phyloP scores from a whole-genome alignment of 2,888 invertebrate species.

The Pandemis corylana region DNA sequence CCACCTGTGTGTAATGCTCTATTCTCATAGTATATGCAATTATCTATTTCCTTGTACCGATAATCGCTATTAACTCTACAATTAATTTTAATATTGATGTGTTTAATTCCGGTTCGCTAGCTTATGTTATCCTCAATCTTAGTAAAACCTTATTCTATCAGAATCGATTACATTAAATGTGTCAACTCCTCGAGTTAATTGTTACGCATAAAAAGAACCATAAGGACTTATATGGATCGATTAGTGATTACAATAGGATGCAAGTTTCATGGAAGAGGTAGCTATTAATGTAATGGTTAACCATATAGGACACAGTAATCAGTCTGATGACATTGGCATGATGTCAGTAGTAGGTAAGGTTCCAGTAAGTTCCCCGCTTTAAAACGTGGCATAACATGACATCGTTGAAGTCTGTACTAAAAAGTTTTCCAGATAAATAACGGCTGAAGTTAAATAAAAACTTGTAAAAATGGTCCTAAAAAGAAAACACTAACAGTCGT shows the following conservation, averaged over 20 bases:
- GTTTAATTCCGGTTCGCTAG: conserved; percentile 60
- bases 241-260: conserved; percentile 14
- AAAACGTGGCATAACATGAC: background rate
- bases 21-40: conserved; percentile 62
- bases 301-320: conserved; percentile 12
- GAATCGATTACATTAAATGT: background rate
- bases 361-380: background rate
- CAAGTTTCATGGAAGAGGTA: conserved; percentile 23
- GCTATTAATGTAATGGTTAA: conserved; percentile 20
- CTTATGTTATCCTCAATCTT: conserved; percentile 43
- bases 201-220: conserved; percentile 5
- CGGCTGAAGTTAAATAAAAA: background rate
- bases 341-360: conserved; percentile 6
- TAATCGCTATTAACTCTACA: conserved; percentile 49
- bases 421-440: background rate
- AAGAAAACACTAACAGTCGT: conserved; percentile 1
- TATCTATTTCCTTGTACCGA: conserved; percentile 65
- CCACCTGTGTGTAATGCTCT: conserved; percentile 58
- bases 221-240: conserved; percentile 19
- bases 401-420: background rate
- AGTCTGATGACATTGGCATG: conserved; percentile 14
- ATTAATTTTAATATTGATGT: conserved; percentile 60
- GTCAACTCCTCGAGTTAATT: background rate
- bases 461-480: background rate
- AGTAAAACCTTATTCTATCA: conserved; percentile 26